Conservation (phyloP, 1,140 invertebrate species). For the Adoxophyes honmai region DNA sequence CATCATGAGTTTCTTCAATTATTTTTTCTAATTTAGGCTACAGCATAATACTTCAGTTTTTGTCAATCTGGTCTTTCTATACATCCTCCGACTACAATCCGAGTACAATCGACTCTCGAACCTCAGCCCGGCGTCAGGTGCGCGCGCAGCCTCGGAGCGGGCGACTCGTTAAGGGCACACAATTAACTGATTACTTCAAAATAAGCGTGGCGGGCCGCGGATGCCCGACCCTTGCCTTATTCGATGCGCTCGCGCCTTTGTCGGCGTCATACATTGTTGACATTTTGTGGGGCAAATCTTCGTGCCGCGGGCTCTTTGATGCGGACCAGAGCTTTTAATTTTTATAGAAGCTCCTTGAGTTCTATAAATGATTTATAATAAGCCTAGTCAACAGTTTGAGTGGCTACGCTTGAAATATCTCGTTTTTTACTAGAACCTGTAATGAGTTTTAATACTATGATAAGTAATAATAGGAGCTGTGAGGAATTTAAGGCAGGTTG, state of each 20-base stretch:
- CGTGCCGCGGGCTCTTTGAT: conserved; percentile 70
- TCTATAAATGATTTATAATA: conserved; percentile 42
- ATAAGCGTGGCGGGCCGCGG: conserved; percentile 50
- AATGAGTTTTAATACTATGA: no score
- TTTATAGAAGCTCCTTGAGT: conserved; percentile 51
- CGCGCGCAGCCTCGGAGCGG: conserved; percentile 17
- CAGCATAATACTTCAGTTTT: no score
- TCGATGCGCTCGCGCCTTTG: conserved; percentile 40
- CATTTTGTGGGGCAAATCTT: conserved; percentile 72
- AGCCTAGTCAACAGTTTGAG: background rate
- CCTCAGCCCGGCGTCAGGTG: no score
- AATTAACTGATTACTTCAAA: conserved; percentile 68
- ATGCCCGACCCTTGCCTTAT: conserved; percentile 25
- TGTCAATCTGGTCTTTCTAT: no score
- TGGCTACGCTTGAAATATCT: no score
- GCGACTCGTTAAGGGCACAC: conserved; percentile 48
- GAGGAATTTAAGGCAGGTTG: no score
- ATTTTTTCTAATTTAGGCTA: no score
- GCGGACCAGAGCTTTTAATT: conserved; percentile 52
- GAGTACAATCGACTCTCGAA: no score
- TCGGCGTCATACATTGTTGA: conserved; percentile 58
- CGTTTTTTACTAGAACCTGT: no score
- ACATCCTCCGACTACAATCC: no score
- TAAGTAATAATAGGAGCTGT: no score
- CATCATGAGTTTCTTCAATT: no score